phyloP scores from a whole-genome alignment of 1,140 invertebrate genomes.

The Leptinotarsa lineolata region DNA sequence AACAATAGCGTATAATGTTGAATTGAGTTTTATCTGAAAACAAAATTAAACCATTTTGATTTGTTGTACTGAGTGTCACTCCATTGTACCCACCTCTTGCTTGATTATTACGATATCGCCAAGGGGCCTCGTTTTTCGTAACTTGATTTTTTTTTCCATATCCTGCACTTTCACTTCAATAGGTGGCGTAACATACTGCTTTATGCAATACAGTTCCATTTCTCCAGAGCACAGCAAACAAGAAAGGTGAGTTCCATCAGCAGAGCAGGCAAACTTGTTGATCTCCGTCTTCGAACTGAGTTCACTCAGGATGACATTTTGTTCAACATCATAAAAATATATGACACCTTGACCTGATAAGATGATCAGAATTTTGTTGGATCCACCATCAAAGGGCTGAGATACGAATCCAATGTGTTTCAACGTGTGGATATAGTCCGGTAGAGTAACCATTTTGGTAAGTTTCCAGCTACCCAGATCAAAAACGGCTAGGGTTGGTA shows the following conservation, averaged over 20 bases:
- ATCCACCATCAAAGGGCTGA: slow-evolving; percentile 65
- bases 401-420: slow-evolving; percentile 64
- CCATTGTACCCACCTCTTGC: slow-evolving; percentile 8
- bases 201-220: slow-evolving; percentile 60
- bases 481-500: slow-evolving; percentile 62
- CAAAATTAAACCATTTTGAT: too few species aligned
- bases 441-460: slow-evolving; percentile 60
- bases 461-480: slow-evolving; percentile 64
- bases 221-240: slow-evolving; percentile 63
- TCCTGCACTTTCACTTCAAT: slow-evolving; percentile 32
- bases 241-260: slow-evolving; percentile 63
- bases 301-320: slow-evolving; percentile 56
- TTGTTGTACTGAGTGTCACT: too few species aligned
- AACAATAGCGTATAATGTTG: too few species aligned
- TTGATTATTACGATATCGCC: slow-evolving; percentile 15
- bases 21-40: too few species aligned
- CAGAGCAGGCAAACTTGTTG: slow-evolving; percentile 60
- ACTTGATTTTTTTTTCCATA: slow-evolving; percentile 27
- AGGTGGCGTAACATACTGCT: slow-evolving; percentile 35
- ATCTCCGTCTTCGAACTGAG: slow-evolving; percentile 57
- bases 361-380: slow-evolving; percentile 64
- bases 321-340: slow-evolving; percentile 63
- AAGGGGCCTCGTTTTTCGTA: slow-evolving; percentile 17
- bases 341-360: slow-evolving; percentile 62
- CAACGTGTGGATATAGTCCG: slow-evolving; percentile 58